A percentile compares a stretch with the other conserved stretches of the same genome.
phyloP scores from a whole-genome alignment of 1,140 invertebrate genomes.

The Solenopsis invicta region DNA sequence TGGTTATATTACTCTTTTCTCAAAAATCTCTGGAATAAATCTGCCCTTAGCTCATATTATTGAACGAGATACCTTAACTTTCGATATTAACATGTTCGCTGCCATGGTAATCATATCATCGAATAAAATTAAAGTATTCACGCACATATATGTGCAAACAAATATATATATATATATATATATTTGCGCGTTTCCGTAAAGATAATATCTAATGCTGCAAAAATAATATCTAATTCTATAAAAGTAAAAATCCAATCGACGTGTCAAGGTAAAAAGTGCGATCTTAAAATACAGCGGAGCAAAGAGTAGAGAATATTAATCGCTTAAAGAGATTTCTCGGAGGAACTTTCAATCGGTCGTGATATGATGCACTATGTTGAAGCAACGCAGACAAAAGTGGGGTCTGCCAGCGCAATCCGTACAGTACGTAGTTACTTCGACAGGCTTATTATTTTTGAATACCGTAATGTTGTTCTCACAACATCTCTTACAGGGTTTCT shows the following conservation, averaged over 20 bases:
- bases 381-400: conserved; percentile 46
- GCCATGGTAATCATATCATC: neutral
- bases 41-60: neutral
- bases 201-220: neutral
- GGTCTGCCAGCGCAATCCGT: conserved; percentile 33
- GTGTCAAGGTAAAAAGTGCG: neutral
- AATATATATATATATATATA: neutral
- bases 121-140: neutral
- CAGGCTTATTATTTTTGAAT: neutral
- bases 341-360: conserved; percentile 31
- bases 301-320: neutral
- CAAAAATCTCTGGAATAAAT: neutral
- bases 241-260: neutral
- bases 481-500: conserved; percentile 32
- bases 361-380: conserved; percentile 40
- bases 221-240: neutral
- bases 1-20: neutral
- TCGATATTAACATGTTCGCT: conserved; percentile 34
- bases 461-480: neutral
- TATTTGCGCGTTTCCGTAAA: conserved; percentile 5
- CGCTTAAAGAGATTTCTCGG: neutral
- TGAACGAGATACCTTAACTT: conserved; percentile 7
- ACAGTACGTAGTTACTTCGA: conserved; percentile 44
- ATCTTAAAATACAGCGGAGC: conserved; percentile 4
- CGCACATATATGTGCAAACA: neutral